Base-by-base conservation (phyloP, 2,888 invertebrate species). In the Opisthograptis luteolata region DNA sequence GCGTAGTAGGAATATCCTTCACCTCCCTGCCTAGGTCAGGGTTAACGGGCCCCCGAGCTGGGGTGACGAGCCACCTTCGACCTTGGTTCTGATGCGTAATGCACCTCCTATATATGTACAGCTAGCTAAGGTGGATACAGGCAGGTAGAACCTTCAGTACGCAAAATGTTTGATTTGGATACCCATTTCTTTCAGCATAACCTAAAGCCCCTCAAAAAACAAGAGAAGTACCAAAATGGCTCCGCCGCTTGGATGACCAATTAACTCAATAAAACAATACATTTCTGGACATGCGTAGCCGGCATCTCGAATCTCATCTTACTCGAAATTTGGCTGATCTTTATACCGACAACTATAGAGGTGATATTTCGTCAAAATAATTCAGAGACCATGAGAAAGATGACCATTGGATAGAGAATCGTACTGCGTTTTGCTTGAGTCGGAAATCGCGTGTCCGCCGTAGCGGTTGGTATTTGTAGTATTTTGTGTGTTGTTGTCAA, bases 1-100 rank as follows among this genome's bases (percentile, higher is more conserved):
- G 75, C 79, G 84, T 83, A 84, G 86, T 86, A 87, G 87, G 81
- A 87, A 84, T 83, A 88, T 87, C 87, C 87, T 88, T 87, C 88
- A 85, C 86, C 89, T 73, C 79, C 81, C 80, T 71, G 76, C 84
- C 86, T 87, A 85, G 90, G 90, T 89, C 90, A 89, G 89, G 89
- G 90, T 88, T 87, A 90, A 87, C 81, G 67, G 84, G 72, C 87
- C 87, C 89, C 87, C 85, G 81, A 75, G 83, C 81, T 64, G 71
- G 77, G 77, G 77, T 77, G 81, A 81, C 84, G 78, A 83, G 79
- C 85, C 78, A 81, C 82, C 87, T 84, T 82, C 89, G 89, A 87
- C 91, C 88, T 89, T 91, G 86, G 71, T 64, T 76, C 69, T 77
- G 69, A 68, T 77, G 77, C 75, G 77, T 76, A 79, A 76, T 79